phyloP scores from a whole-genome alignment of 2,113 vertebrate species.

The Osmerus eperlanus region DNA sequence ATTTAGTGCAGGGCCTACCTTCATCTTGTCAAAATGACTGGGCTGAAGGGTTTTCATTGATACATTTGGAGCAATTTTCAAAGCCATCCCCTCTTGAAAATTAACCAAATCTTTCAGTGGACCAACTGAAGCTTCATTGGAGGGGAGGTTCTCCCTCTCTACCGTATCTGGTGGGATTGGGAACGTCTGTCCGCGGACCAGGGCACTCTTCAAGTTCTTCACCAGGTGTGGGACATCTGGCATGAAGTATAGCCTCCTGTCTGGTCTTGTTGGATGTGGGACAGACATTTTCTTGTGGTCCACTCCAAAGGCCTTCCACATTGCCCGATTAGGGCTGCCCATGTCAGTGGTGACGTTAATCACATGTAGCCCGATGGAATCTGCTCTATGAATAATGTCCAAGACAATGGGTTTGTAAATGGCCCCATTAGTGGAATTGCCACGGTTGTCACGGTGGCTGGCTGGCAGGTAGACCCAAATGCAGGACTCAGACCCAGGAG shows the following conservation, averaged over 20 bases:
- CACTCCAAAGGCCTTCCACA: constrained; percentile 20
- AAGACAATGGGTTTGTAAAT: constrained; percentile 10
- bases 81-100: constrained; percentile 22
- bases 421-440: constrained; percentile 12
- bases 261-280: constrained; percentile 8
- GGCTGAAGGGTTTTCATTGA: too few relatives aligned
- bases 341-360: constrained; percentile 11
- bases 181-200: constrained; percentile 17
- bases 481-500: too few relatives aligned
- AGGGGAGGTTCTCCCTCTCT: constrained; percentile 9
- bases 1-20: constrained; percentile 15
- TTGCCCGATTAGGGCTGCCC: neutral
- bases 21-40: constrained; percentile 5
- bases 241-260: constrained; percentile 27
- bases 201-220: constrained; percentile 20
- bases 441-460: too few relatives aligned
- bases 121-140: constrained; percentile 8
- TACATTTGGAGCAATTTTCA: constrained; percentile 12
- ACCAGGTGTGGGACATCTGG: constrained; percentile 23
- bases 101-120: constrained; percentile 8
- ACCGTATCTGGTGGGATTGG: constrained; percentile 9
- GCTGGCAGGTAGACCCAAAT: too few relatives aligned
- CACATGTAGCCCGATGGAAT: constrained; percentile 15
- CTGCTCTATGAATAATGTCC: neutral
- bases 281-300: constrained; percentile 23